Conservation (phyloP, 2,888 invertebrate species). For the Cactoblastis cactorum region DNA sequence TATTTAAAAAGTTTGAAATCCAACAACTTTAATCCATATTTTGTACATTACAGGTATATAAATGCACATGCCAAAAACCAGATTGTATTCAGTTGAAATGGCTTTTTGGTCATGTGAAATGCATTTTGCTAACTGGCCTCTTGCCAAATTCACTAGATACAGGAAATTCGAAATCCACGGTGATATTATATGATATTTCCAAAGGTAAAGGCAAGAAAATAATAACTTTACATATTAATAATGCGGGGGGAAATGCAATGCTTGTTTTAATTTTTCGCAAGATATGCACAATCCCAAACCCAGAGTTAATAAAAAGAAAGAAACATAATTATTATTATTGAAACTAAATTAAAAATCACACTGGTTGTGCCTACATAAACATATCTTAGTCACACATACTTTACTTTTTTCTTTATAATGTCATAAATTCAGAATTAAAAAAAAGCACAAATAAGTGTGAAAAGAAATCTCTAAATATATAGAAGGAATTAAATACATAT, state of each 20-base stretch:
- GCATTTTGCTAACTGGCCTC: neutral
- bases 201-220: neutral
- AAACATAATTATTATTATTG: neutral
- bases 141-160: neutral
- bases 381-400: no score
- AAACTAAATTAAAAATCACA: neutral
- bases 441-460: no score
- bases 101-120: neutral
- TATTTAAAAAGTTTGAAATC: neutral
- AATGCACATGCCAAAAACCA: neutral
- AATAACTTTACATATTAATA: neutral
- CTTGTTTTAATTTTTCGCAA: neutral
- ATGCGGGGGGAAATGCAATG: slow-evolving; percentile 3
- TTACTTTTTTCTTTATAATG: no score
- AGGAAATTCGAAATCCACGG: neutral
- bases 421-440: no score
- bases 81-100: neutral
- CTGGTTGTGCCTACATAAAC: neutral
- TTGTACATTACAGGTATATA: slow-evolving; percentile 4
- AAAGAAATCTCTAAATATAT: no score
- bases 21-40: neutral
- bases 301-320: neutral
- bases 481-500: no score
- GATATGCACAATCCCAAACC: neutral
- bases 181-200: neutral